Evolutionary conservation across 2,797 vertebrate species (phyloP).

Genomic region (Acanthornis magna): DNA sequence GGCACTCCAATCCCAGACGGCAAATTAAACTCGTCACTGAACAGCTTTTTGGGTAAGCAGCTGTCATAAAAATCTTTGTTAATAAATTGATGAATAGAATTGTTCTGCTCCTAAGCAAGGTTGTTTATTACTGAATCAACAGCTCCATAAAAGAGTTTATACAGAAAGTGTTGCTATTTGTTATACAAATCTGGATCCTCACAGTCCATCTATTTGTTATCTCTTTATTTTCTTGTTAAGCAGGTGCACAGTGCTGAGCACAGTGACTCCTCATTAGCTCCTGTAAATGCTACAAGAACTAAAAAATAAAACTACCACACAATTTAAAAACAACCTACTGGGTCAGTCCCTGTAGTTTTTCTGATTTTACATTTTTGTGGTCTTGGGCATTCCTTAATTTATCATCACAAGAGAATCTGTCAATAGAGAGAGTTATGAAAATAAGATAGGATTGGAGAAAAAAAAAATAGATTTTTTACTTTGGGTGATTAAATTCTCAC

Average conservation of each 20-base stretch:
- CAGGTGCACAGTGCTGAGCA: background rate
- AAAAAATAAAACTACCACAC: background rate
- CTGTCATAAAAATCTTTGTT: background rate
- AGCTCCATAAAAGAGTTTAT: background rate
- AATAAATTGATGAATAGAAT: constrained; percentile 19
- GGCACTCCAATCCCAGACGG: background rate
- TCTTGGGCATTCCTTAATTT: constrained; percentile 28
- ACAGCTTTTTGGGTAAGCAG: constrained; percentile 14
- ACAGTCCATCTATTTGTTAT: background rate
- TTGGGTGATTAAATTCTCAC: constrained; percentile 64
- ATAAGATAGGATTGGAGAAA: background rate
- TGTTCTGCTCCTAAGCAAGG: background rate
- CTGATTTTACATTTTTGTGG: background rate
- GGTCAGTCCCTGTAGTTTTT: background rate
- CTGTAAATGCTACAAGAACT: background rate
- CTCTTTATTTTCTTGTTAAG: background rate
- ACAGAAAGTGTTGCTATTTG: background rate
- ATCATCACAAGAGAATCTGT: constrained; percentile 39
- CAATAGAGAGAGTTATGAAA: constrained; percentile 34
- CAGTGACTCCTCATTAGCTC: background rate
- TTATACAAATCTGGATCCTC: background rate
- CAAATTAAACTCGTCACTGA: background rate
- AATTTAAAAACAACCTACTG: background rate
- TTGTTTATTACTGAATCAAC: background rate
- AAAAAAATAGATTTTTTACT: constrained; percentile 32